Percentiles rank a stretch among this genome's conserved stretches.
These are phyloP conservation scores for Petrosia ficiformis DNA, from an alignment of 37 sponge, comb jelly and placozoan species.

Conservation along the genomic window DNA sequence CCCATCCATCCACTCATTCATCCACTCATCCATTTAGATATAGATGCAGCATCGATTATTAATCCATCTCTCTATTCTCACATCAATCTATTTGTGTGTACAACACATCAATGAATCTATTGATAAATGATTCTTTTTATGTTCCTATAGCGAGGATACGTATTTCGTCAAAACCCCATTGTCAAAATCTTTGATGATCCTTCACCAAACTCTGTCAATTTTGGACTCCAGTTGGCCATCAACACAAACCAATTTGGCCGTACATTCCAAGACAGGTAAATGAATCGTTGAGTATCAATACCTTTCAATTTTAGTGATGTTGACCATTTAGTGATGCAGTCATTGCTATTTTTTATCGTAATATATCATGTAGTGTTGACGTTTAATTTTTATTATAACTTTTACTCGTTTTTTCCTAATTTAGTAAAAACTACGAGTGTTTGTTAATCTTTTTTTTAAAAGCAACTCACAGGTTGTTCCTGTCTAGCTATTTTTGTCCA, in stretches of 20 bases:
- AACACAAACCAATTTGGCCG: constrained; percentile 98
- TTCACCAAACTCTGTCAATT: constrained; percentile 7
- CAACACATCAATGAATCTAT: neutral
- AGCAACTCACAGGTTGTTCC: too few species aligned
- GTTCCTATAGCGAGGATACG: constrained; percentile 79
- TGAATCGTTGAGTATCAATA: neutral
- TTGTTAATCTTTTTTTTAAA: too few species aligned
- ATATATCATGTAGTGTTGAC: neutral
- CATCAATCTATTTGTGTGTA: neutral
- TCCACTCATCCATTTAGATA: too few species aligned
- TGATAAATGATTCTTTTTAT: neutral
- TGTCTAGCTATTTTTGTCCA: too few species aligned
- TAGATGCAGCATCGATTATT: neutral
- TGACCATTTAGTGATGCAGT: neutral
- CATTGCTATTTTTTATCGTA: neutral
- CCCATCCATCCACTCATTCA: too few species aligned
- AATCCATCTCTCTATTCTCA: neutral
- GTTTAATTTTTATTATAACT: too few species aligned
- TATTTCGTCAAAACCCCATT: constrained; percentile 90
- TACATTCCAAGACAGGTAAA: constrained; percentile 92
- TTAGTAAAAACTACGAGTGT: too few species aligned
- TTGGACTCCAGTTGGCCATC: constrained; percentile 87
- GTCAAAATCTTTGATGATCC: constrained; percentile 69
- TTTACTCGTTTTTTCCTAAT: neutral
- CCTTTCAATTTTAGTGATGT: neutral